phyloP scores from a whole-genome alignment of 1,140 invertebrate genomes.

The Apis dorsata region DNA sequence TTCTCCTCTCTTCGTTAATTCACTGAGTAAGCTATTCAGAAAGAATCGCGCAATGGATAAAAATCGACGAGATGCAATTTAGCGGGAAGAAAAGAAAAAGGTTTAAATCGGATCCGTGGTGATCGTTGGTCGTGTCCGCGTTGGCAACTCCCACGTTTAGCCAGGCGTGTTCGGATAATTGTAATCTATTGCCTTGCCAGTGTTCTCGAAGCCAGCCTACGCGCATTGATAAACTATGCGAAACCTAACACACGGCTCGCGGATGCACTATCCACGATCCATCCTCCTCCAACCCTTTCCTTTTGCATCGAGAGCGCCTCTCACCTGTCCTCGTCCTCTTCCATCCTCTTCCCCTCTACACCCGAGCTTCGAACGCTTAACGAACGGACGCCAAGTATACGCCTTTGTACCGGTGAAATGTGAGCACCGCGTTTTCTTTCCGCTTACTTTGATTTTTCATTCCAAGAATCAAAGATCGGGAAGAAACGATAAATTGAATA shows the following conservation, averaged over 20 bases:
- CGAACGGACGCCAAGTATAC: constrained; percentile 9
- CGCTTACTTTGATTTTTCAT: background rate
- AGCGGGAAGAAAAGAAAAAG: constrained; percentile 10
- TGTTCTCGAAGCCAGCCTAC: constrained; percentile 62
- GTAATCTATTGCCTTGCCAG: constrained; percentile 71
- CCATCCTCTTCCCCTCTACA: background rate
- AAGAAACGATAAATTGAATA: background rate
- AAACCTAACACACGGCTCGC: constrained; percentile 49
- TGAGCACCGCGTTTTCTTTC: background rate
- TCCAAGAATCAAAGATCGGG: background rate
- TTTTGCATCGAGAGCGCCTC: constrained; percentile 15
- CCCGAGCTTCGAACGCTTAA: constrained; percentile 14
- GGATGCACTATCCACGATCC: constrained; percentile 21
- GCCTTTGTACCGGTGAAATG: background rate
- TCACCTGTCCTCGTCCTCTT: constrained; percentile 15
- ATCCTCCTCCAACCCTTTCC: constrained; percentile 16
- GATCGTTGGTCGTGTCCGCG: constrained; percentile 42
- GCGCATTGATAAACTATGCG: constrained; percentile 71
- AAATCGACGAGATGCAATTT: background rate
- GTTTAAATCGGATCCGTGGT: constrained; percentile 46
- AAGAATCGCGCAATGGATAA: background rate
- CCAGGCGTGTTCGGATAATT: constrained; percentile 72
- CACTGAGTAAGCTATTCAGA: too few relatives aligned
- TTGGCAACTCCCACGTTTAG: constrained; percentile 65
- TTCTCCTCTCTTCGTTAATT: too few relatives aligned